phyloP scores from a whole-genome alignment of 2,888 invertebrate genomes.

The Xanthorhoe spadicearia region DNA sequence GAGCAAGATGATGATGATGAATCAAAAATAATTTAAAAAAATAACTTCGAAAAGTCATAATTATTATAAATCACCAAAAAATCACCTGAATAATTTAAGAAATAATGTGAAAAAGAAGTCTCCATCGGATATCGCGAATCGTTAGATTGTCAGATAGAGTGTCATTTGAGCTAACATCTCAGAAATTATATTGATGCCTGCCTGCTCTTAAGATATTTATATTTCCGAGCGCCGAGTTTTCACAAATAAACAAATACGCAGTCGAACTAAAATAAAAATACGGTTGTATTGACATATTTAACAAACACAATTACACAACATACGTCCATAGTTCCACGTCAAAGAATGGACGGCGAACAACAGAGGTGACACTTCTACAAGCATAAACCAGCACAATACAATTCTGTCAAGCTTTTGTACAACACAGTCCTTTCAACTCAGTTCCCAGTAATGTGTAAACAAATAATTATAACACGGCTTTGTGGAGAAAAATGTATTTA shows the following conservation, averaged over 20 bases:
- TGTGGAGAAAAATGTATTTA: conserved; percentile 58
- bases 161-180: no score
- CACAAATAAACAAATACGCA: neutral
- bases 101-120: no score
- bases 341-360: conserved; percentile 63
- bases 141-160: no score
- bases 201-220: no score
- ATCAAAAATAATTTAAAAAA: no score
- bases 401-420: conserved; percentile 73
- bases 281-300: neutral
- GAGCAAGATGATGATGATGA: no score
- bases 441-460: conserved; percentile 74
- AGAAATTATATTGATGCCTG: no score
- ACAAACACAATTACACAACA: conserved; percentile 2
- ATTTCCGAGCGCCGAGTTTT: no score
- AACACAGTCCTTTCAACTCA: conserved; percentile 77
- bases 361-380: conserved; percentile 60
- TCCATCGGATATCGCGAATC: no score
- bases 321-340: conserved; percentile 54
- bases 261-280: neutral
- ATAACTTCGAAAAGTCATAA: no score
- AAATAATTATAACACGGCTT: conserved; percentile 67
- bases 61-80: no score
- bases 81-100: no score
- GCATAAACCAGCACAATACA: conserved; percentile 75